Conservation (phyloP, 2,888 invertebrate species). For the Beris chalybata region DNA sequence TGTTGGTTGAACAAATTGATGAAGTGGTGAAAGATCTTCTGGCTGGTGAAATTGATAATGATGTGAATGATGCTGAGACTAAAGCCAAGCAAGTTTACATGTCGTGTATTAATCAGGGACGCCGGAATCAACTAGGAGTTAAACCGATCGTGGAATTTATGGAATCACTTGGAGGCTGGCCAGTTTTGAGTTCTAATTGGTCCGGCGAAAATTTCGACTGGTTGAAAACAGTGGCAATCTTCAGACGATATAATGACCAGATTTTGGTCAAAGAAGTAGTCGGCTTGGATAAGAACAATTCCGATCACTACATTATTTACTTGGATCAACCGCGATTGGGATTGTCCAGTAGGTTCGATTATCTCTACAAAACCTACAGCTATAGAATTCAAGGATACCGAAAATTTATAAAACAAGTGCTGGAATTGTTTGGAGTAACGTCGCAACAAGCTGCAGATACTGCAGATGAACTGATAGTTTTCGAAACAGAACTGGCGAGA, state of each 20-base stretch:
- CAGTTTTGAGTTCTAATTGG: slow-evolving; percentile 68
- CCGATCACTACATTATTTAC: slow-evolving; percentile 79
- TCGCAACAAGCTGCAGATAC: slow-evolving; percentile 41
- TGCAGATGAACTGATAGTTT: neutral
- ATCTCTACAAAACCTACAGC: slow-evolving; percentile 64
- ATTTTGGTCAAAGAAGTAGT: slow-evolving; percentile 79
- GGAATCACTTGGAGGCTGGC: slow-evolving; percentile 79
- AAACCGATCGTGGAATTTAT: slow-evolving; percentile 68
- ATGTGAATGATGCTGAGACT: slow-evolving; percentile 61
- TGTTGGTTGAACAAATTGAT: slow-evolving; percentile 74
- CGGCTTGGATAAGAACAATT: slow-evolving; percentile 70
- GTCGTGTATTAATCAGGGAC: slow-evolving; percentile 79
- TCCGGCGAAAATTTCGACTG: slow-evolving; percentile 64
- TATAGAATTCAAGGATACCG: slow-evolving; percentile 73
- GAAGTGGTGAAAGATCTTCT: slow-evolving; percentile 64
- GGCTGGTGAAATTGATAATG: slow-evolving; percentile 40
- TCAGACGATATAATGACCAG: slow-evolving; percentile 75
- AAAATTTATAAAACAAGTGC: slow-evolving; percentile 68
- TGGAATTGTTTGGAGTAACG: slow-evolving; percentile 68
- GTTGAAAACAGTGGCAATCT: slow-evolving; percentile 67
- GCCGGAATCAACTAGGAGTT: slow-evolving; percentile 68
- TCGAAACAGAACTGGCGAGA: slow-evolving; percentile 48
- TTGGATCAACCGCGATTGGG: slow-evolving; percentile 81
- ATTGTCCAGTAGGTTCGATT: slow-evolving; percentile 70
- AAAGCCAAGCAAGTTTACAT: slow-evolving; percentile 79